Evolutionary conservation across 2,113 vertebrate species (phyloP), one percentile per base, ranked within the genome.

Genomic region (Tauraco erythrolophus): DNA sequence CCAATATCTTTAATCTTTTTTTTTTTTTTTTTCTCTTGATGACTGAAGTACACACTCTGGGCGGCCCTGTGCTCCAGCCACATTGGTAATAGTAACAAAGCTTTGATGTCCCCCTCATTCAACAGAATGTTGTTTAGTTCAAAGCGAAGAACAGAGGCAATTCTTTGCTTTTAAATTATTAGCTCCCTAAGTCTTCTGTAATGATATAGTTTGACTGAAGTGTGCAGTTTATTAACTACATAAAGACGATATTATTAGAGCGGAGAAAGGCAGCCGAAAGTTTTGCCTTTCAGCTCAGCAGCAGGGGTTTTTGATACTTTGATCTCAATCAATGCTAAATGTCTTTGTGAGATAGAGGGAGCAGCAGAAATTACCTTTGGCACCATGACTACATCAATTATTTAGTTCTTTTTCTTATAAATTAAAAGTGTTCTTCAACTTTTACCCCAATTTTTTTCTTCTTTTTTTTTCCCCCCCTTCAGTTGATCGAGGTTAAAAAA

Each of bases 301-400:
- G 99, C 98, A 92, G 98, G 98, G 98, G 98, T 95, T 97, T 98
- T 88, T 96, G 98, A 90, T 96, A 97, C 98, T 99, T 99, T 99
- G 99, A 99, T 99, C 99, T 99, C 98, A 98, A 99, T 99, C 98
- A 98, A 98, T 98, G 98, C 98, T 99, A 99, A 99, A 99, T 99
- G 98, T 99, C 99, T 99, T 98, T 99, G 98, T 99, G 98, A 98
- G 98, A 98, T 98, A 98, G 98, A 98, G 97, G 95, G 97, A 97
- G 95, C 96, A 96, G 97, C 97, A 97, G 98, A 98, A 98, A 98
- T 98, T 98, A 98, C 98, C 98, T 98, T 98, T 98, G 98, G 98
- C 98, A 98, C 98, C 97, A 97, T 88, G 96, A 98, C 98, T 90
- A 96, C 98, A 99, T 99, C 98, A 99, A 98, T 99, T 98, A 99